Percentiles rank a stretch among this genome's conserved stretches.
Evolutionary conservation across 2,888 invertebrate species (phyloP).

Genomic region (Eurois occulta): DNA sequence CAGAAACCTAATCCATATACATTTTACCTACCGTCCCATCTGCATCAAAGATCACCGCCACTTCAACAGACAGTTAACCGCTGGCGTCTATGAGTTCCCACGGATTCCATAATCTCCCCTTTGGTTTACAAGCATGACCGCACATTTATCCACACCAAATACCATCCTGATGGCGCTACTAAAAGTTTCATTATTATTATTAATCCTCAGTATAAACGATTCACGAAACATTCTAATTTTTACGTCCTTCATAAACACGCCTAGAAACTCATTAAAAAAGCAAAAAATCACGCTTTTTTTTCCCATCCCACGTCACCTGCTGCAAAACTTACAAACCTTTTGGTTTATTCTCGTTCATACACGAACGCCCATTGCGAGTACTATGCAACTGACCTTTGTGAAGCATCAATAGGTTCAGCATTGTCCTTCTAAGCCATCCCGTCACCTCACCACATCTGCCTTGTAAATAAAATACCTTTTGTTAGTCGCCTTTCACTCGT

Average conservation of each 20-base stretch:
- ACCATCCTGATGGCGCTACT: too few species aligned
- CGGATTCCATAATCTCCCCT: too few species aligned
- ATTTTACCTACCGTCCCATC: constrained; percentile 53
- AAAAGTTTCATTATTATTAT: too few species aligned
- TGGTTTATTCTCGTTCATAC: neutral
- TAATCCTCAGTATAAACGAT: too few species aligned
- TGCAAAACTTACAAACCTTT: neutral
- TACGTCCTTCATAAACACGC: neutral
- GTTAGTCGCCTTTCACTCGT: neutral
- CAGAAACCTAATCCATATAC: neutral
- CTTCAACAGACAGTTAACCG: constrained; percentile 52
- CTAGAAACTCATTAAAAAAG: neutral
- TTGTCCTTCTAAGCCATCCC: neutral
- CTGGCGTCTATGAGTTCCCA: constrained; percentile 65
- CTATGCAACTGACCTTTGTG: neutral
- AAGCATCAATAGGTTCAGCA: neutral
- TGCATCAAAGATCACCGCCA: constrained; percentile 47
- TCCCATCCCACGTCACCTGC: neutral
- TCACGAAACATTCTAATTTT: too few species aligned
- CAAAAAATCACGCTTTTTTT: neutral
- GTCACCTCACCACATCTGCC: neutral
- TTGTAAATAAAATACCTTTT: neutral
- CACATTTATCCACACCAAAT: too few species aligned
- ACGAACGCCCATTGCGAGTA: neutral
- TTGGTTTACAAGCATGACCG: too few species aligned